A percentile compares a stretch with the other conserved stretches of the same genome.
Conservation (phyloP, 2,113 vertebrate species). For the Chionomys nivalis region DNA sequence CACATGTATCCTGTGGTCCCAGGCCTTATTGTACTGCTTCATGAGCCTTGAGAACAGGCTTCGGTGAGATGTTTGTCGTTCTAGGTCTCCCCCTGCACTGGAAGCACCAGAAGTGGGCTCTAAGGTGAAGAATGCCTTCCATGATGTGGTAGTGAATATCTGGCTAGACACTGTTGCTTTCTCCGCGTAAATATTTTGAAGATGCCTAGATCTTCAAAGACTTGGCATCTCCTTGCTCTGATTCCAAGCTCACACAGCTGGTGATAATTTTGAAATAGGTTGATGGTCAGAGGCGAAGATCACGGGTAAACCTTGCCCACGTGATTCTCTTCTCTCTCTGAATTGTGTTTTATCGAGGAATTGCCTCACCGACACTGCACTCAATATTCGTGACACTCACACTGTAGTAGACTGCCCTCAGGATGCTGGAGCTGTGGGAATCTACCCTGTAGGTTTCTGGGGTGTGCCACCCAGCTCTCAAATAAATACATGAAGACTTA, state of each 20-base stretch:
- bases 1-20: not conserved
- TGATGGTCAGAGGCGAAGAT: not conserved
- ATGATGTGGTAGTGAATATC: not conserved
- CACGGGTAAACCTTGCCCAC: not conserved
- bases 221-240: not conserved
- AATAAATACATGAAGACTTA: not conserved
- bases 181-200: not conserved
- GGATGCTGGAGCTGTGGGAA: not conserved
- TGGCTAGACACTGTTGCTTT: not conserved
- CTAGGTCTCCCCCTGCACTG: accelerated
- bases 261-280: not conserved
- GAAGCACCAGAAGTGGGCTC: not conserved
- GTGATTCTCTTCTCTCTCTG: not conserved
- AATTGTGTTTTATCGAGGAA: not conserved
- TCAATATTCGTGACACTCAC: not conserved
- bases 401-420: not conserved
- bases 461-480: not conserved
- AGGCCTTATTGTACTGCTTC: not conserved
- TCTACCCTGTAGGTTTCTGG: not conserved
- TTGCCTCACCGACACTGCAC: not conserved
- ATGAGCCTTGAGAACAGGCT: not conserved
- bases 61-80: too few relatives aligned
- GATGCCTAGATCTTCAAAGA: too few relatives aligned
- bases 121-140: not conserved
- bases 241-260: not conserved